phyloP scores from a whole-genome alignment of 2,113 vertebrate species.

The Miniopterus natalensis region DNA sequence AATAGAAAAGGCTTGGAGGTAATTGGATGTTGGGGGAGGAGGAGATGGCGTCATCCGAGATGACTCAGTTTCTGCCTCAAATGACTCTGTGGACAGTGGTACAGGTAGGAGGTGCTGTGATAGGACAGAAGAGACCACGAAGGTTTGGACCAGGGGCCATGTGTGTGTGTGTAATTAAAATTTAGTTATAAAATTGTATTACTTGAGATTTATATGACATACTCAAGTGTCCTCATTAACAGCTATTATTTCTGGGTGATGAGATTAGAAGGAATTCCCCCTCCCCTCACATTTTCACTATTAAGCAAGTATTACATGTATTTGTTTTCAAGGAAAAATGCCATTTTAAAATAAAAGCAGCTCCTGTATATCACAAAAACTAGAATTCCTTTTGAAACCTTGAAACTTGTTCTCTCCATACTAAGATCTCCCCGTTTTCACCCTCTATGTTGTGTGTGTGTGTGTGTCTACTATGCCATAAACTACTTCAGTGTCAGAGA shows the following conservation, averaged over 20 bases:
- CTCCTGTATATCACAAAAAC: not conserved
- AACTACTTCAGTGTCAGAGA: not conserved
- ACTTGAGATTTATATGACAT: not conserved
- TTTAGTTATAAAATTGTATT: not conserved
- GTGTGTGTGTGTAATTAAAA: not conserved
- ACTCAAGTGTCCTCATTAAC: not conserved
- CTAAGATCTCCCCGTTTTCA: not conserved
- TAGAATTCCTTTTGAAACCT: not conserved
- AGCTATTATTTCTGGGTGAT: not conserved
- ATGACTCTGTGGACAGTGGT: not conserved
- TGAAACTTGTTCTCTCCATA: not conserved
- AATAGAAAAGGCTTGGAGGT: not conserved
- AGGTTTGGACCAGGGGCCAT: not conserved
- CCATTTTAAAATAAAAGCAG: slow-evolving; percentile 8
- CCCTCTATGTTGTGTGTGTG: not conserved
- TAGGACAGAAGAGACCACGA: not conserved
- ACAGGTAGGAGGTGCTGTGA: not conserved
- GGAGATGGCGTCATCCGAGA: not conserved
- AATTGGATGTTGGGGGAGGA: not conserved
- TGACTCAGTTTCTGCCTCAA: not conserved
- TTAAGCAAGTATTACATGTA: not conserved
- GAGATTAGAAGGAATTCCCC: not conserved
- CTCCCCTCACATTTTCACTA: not conserved
- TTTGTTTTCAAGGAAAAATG: not conserved
- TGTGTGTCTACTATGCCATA: not conserved